Conservation (phyloP, 37 sponge, comb jelly and placozoan genomes). For the Chondrilla cf. caribensis region DNA sequence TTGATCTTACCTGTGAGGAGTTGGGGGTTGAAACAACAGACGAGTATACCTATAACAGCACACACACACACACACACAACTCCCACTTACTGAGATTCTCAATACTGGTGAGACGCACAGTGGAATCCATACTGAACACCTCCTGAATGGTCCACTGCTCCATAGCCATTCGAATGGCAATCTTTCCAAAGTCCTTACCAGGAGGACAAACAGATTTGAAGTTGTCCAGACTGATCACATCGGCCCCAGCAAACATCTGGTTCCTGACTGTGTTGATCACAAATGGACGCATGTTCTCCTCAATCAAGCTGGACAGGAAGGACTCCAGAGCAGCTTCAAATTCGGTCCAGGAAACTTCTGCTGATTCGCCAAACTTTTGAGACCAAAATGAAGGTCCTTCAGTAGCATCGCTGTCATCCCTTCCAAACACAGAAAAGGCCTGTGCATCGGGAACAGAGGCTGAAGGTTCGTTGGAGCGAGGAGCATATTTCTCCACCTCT, state of each 20-base stretch:
- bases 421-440: not conserved
- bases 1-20: constrained; percentile 75
- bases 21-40: not conserved
- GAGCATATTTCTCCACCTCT: not conserved
- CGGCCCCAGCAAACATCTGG: constrained; percentile 67
- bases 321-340: constrained; percentile 59
- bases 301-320: constrained; percentile 28
- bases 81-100: constrained; percentile 74
- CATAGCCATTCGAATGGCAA: constrained; percentile 61
- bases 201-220: constrained; percentile 38
- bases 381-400: constrained; percentile 72
- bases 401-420: not conserved
- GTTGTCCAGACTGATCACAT: constrained; percentile 44
- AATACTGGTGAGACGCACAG: constrained; percentile 89
- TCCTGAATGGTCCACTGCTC: constrained; percentile 89
- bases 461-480: not conserved
- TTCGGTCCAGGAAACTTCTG: constrained; percentile 60
- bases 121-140: constrained; percentile 89
- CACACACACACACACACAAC: not conserved
- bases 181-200: constrained; percentile 53
- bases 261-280: constrained; percentile 65
- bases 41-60: too few relatives aligned
- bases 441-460: not conserved
- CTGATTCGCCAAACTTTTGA: constrained; percentile 60
- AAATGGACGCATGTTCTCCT: constrained; percentile 66